Conservation (phyloP, 2,797 vertebrate genomes). For the Echiichthys vipera region DNA sequence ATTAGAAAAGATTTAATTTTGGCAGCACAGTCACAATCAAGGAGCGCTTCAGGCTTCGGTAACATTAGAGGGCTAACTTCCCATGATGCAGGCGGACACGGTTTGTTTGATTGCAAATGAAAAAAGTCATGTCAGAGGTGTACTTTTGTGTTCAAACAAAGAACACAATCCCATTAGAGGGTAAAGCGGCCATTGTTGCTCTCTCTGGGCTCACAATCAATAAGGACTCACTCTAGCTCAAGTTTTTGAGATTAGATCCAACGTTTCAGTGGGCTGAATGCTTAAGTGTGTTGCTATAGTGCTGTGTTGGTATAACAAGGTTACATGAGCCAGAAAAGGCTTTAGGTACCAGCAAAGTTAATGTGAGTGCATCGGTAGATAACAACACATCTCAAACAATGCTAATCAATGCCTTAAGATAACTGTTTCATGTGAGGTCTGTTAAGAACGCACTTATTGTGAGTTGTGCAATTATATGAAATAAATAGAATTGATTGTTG, state of each 20-base stretch:
- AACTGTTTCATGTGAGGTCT: constrained; percentile 24
- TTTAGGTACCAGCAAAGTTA: constrained; percentile 45
- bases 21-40: constrained; percentile 61
- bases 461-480: constrained; percentile 29
- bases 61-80: constrained; percentile 65
- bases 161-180: constrained; percentile 81
- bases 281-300: constrained; percentile 53
- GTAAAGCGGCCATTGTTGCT: constrained; percentile 65
- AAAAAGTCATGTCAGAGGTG: constrained; percentile 77
- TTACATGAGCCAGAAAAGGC: constrained; percentile 53
- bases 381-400: constrained; percentile 47
- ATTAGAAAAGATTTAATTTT: constrained; percentile 81
- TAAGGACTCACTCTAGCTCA: constrained; percentile 72
- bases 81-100: constrained; percentile 60
- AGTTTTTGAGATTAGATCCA: constrained; percentile 76
- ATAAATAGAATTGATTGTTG: constrained; percentile 23
- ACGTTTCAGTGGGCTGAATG: constrained; percentile 64
- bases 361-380: constrained; percentile 58
- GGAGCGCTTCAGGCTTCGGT: constrained; percentile 61
- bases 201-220: constrained; percentile 76
- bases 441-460: constrained; percentile 29
- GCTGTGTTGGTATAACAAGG: constrained; percentile 57
- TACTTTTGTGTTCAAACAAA: constrained; percentile 76
- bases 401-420: constrained; percentile 44
- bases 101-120: constrained; percentile 80